Evolutionary conservation across 2,797 vertebrate species (phyloP).

Genomic region (Tragelaphus oryx): DNA sequence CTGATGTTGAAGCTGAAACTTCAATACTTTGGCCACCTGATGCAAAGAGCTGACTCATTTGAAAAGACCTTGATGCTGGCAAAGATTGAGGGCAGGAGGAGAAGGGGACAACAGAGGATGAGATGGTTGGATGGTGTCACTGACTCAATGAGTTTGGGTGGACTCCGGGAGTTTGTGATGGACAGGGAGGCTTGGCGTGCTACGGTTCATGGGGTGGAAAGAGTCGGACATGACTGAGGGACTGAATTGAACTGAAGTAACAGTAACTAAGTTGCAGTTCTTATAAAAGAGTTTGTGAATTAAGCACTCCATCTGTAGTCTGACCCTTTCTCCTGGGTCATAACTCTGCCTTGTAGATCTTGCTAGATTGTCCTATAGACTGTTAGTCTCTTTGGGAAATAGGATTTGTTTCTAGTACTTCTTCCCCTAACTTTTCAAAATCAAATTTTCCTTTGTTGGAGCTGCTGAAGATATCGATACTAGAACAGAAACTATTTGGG

Average conservation of each 20-base stretch:
- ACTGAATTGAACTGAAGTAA: too few relatives aligned
- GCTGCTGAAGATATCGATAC: background rate
- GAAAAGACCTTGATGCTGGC: background rate
- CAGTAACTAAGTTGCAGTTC: too few relatives aligned
- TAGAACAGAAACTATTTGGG: background rate
- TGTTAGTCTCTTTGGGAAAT: background rate
- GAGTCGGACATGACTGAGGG: too few relatives aligned
- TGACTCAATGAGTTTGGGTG: fast-evolving
- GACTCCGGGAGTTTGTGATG: background rate
- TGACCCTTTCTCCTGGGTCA: background rate
- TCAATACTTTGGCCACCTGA: background rate
- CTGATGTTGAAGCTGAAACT: background rate
- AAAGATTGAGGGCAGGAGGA: background rate
- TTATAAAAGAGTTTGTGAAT: too few relatives aligned
- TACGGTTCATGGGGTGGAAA: too few relatives aligned
- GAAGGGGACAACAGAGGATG: background rate
- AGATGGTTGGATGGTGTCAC: background rate
- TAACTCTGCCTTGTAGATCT: background rate
- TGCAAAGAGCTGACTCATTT: background rate
- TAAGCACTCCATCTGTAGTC: background rate
- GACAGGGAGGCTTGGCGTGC: too few relatives aligned
- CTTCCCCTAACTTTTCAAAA: background rate
- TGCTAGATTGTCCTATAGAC: background rate
- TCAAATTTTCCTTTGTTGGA: background rate
- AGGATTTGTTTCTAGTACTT: background rate